phyloP scores from a whole-genome alignment of 2,888 invertebrate species.

The Drosophila quasianomalipes region DNA sequence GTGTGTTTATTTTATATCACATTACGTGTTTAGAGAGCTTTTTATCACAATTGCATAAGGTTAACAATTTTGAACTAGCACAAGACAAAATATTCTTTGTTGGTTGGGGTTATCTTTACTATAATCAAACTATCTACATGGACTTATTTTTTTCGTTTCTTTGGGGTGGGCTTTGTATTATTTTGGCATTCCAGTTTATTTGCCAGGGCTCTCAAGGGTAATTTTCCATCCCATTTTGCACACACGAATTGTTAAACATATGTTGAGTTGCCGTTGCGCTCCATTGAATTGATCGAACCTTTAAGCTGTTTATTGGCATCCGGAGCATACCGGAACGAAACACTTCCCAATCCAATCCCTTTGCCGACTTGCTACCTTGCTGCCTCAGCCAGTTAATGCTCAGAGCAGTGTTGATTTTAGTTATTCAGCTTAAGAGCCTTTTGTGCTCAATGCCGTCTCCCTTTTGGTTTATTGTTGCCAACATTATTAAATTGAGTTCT shows the following conservation, averaged over 20 bases:
- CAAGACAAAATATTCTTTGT: background rate
- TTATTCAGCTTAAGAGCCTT: background rate
- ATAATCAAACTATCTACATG: background rate
- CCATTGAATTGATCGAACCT: constrained; percentile 50
- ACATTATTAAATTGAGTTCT: background rate
- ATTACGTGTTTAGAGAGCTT: constrained; percentile 10
- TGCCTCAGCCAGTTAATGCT: background rate
- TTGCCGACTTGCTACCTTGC: background rate
- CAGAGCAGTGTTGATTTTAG: constrained; percentile 11
- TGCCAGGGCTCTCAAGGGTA: constrained; percentile 16
- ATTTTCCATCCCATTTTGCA: constrained; percentile 47
- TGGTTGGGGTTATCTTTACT: background rate
- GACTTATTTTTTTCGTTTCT: background rate
- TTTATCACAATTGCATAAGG: constrained; percentile 20
- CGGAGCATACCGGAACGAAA: constrained; percentile 4
- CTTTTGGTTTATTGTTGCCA: background rate
- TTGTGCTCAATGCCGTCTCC: background rate
- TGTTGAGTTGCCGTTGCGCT: constrained; percentile 49
- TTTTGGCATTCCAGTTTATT: constrained; percentile 1
- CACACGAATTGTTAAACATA: constrained; percentile 69
- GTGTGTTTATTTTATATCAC: constrained; percentile 1
- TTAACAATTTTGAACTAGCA: background rate
- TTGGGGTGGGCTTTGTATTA: background rate
- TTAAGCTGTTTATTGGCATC: constrained; percentile 52
- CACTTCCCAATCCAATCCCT: background rate